Evolutionary conservation across 2,888 invertebrate genomes (phyloP).

Genomic region (Scaptomyza parva): DNA sequence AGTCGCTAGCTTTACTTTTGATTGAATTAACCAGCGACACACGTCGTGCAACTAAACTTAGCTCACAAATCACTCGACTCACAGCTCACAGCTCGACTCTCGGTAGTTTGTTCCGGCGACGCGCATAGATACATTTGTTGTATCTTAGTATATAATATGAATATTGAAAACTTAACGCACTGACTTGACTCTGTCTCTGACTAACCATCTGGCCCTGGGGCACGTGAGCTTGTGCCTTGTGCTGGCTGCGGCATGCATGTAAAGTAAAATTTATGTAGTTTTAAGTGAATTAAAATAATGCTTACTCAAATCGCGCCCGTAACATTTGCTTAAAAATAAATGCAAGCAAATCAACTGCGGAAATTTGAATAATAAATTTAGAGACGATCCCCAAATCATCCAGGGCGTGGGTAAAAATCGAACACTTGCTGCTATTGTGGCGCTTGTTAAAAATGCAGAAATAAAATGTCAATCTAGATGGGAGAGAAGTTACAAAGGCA

Average conservation of each 20-base stretch:
- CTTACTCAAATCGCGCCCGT: constrained; percentile 41
- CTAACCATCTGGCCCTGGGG: constrained; percentile 61
- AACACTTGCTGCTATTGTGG: constrained; percentile 56
- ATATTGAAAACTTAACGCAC: constrained; percentile 50
- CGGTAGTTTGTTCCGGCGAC: constrained; percentile 2
- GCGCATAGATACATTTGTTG: constrained; percentile 55
- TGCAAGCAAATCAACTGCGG: constrained; percentile 59
- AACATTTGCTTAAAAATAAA: constrained; percentile 62
- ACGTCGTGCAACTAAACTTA: constrained; percentile 33
- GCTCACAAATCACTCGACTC: neutral
- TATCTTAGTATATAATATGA: constrained; percentile 42
- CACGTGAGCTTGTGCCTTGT: constrained; percentile 57
- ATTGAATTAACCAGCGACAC: constrained; percentile 74
- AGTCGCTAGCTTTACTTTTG: constrained; percentile 58
- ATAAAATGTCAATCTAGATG: constrained; percentile 31
- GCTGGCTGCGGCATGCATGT: constrained; percentile 62
- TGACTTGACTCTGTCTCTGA: too few relatives aligned
- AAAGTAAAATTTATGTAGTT: constrained; percentile 79
- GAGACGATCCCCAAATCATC: constrained; percentile 5
- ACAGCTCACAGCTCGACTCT: constrained; percentile 1
- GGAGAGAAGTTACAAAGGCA: constrained; percentile 7
- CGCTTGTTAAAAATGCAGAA: constrained; percentile 64
- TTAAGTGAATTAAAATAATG: constrained; percentile 79
- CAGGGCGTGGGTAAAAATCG: constrained; percentile 35
- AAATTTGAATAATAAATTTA: constrained; percentile 79